Percentiles rank a stretch among this genome's conserved stretches.
Evolutionary conservation across 2,113 vertebrate genomes (phyloP).

Genomic region (Colossoma macropomum): DNA sequence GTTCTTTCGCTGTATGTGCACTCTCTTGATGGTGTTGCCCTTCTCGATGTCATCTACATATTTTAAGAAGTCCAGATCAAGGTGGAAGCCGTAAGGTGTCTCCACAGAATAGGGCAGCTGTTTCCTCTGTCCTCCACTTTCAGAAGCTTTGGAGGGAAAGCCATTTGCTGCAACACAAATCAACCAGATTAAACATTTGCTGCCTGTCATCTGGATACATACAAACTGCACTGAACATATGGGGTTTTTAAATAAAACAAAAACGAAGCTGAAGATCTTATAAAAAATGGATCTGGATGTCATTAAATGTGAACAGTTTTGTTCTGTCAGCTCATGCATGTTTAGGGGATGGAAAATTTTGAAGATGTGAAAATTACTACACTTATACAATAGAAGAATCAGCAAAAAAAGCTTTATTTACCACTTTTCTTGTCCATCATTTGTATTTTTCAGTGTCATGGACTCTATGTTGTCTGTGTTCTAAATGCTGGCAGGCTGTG

Average conservation of each 20-base stretch:
- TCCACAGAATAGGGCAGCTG: slow-evolving; percentile 94
- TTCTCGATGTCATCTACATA: slow-evolving; percentile 99
- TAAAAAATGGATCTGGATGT: slow-evolving; percentile 53
- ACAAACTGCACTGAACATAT: slow-evolving; percentile 42
- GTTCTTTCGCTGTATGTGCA: slow-evolving; percentile 89
- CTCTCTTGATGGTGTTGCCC: slow-evolving; percentile 93
- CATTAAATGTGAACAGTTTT: slow-evolving; percentile 54
- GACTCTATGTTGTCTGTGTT: slow-evolving; percentile 70
- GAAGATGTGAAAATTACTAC: not conserved
- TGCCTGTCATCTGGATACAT: not conserved
- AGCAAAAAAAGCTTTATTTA: slow-evolving; percentile 60
- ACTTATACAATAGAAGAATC: not conserved
- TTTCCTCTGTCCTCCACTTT: slow-evolving; percentile 82
- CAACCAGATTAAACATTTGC: slow-evolving; percentile 22
- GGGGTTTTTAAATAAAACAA: slow-evolving; percentile 23
- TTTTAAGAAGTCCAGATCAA: slow-evolving; percentile 97
- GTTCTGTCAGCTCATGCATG: slow-evolving; percentile 51
- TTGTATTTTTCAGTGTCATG: slow-evolving; percentile 75
- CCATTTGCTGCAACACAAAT: slow-evolving; percentile 79
- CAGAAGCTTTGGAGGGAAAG: slow-evolving; percentile 74
- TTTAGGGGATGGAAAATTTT: not conserved
- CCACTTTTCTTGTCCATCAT: slow-evolving; percentile 93
- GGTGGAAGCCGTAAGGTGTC: slow-evolving; percentile 95
- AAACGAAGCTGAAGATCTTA: slow-evolving; percentile 43
- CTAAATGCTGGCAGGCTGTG: slow-evolving; percentile 67